phyloP scores from a whole-genome alignment of 2,113 vertebrate species.

The Grammomys dolichurus region DNA sequence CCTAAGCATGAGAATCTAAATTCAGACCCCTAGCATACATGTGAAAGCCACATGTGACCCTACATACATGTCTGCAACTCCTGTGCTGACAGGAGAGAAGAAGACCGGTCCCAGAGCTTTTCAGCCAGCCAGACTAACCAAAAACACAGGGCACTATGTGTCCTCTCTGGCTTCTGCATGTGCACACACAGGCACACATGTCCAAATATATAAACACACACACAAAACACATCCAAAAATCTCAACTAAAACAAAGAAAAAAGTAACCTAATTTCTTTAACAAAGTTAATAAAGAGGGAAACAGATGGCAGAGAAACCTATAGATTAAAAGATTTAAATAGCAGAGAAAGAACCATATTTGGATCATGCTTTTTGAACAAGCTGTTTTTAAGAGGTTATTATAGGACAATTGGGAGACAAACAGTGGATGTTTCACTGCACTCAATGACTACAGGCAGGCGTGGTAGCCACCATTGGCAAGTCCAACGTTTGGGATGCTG shows the following conservation, averaged over 20 bases:
- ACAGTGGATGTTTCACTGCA: not conserved
- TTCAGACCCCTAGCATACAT: not conserved
- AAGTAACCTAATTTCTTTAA: not conserved
- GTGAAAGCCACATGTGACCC: not conserved
- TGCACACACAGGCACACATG: not conserved
- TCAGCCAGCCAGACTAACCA: not conserved
- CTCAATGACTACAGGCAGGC: not conserved
- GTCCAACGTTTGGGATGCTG: not conserved
- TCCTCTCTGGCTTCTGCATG: not conserved
- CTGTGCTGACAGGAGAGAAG: too few relatives aligned
- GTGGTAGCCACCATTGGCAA: not conserved
- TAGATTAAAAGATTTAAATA: conserved; percentile 32
- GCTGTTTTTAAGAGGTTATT: conserved; percentile 44
- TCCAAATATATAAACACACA: not conserved
- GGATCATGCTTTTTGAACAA: conserved; percentile 39
- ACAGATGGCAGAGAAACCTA: conserved; percentile 27
- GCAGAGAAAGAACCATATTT: conserved; percentile 25
- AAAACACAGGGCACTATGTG: not conserved
- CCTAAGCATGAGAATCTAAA: not conserved
- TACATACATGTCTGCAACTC: not conserved
- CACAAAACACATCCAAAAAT: not conserved
- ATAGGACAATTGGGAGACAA: not conserved
- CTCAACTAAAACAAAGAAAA: not conserved
- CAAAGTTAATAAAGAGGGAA: conserved; percentile 16
- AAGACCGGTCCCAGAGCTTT: not conserved